Evolutionary conservation across 2,113 vertebrate genomes (phyloP).

Genomic region (Odobenus rosmarus): DNA sequence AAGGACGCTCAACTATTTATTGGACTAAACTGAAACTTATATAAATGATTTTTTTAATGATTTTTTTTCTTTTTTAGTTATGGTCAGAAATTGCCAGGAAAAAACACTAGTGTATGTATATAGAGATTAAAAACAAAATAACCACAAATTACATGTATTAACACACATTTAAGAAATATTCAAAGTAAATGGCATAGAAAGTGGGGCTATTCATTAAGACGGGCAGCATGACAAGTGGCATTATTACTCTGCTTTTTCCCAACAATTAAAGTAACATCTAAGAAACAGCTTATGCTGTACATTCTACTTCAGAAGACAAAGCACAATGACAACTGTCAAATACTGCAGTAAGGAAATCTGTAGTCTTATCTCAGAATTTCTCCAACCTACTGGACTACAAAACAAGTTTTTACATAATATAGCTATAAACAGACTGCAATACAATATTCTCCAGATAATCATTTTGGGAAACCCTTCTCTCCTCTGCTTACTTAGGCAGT

Average conservation of each 20-base stretch:
- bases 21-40: not conserved
- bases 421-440: not conserved
- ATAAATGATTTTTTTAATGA: not conserved
- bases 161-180: not conserved
- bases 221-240: not conserved
- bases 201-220: not conserved
- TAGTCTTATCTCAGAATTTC: not conserved
- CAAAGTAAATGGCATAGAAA: not conserved
- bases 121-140: not conserved
- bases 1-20: not conserved
- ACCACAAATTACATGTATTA: not conserved
- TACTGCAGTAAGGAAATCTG: not conserved
- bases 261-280: not conserved
- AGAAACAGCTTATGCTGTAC: not conserved
- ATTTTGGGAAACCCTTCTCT: not conserved
- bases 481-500: not conserved
- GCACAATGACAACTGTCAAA: not conserved
- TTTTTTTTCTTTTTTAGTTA: not conserved
- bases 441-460: not conserved
- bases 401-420: not conserved
- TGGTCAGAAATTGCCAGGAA: not conserved
- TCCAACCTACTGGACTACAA: not conserved
- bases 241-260: not conserved
- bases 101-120: not conserved
- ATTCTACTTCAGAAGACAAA: not conserved